Base-by-base conservation (phyloP, 2,797 vertebrate genomes). In the Myotis myotis region DNA sequence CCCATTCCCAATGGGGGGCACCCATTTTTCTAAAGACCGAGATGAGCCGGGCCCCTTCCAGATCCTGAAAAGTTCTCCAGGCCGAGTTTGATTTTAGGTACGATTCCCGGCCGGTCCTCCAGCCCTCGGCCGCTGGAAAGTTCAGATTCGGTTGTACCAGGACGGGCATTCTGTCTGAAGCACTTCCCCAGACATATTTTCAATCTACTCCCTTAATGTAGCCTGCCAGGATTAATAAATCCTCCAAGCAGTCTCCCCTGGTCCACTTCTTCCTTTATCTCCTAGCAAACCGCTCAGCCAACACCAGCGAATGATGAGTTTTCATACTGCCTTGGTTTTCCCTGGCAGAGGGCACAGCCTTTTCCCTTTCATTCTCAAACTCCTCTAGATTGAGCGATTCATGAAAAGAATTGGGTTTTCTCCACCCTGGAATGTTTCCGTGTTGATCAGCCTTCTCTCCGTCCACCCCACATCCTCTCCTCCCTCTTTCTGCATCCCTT, bases 351-450 rank as follows among this genome's bases (percentile, higher is more conserved):
- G 79, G 81, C 60, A 91, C 57, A 86, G 85, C 12, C 66, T 78
- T 53, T 53, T 82, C 9, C n/a, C 76, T 53, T 86, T 80, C 64
- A 19, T 75, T 68, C 57, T 66, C 94, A 87, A 93, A 93, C 92
- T 92, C 85, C 83, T 91, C 87, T 62, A 70, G 76, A 95, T 44
- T 6, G 80, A 89, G 76, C 1, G 23, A 70, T 64, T 85, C 64
- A 53, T 15, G 74, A 79, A 93, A 81, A 96, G 55, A 79, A 53
- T 2, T 53, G 83, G 62, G 19, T 33, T 86, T 92, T 97, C 96
- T 95, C 96, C 87, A 96, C 97, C 93, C 93, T 97, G 98, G 98
- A 98, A 98, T 86, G 96, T 38, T 83, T 83, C 70, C 2, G 5
- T 64, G 47, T 11, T 2, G 11, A 51, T 19, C 33, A 71, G 0